These are phyloP conservation scores for Mylabris sibirica DNA, from an alignment of 2,888 invertebrate genomes.

Conservation along the genomic window DNA sequence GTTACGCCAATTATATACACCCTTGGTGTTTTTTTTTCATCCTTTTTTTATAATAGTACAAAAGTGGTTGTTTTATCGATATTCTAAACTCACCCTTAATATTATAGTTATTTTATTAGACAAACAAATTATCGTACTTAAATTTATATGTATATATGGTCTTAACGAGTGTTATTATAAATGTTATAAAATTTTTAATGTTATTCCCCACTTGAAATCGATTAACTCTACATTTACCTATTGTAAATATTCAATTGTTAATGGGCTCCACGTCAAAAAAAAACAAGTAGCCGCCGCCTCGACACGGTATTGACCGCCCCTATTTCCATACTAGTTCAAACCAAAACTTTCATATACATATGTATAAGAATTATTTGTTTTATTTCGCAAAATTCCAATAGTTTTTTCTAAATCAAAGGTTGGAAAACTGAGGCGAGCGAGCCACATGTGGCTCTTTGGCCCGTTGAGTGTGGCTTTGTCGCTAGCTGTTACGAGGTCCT, in stretches of 20 bases:
- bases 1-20: not conserved
- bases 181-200: not conserved
- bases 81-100: not conserved
- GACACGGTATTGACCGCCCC: constrained; percentile 23
- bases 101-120: not conserved
- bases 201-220: constrained; percentile 18
- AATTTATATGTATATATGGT: not conserved
- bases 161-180: not conserved
- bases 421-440: too few relatives aligned
- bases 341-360: not conserved
- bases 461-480: too few relatives aligned
- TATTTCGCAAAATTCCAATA: constrained; percentile 3
- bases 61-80: not conserved
- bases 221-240: constrained; percentile 19
- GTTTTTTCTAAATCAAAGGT: too few relatives aligned
- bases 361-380: not conserved
- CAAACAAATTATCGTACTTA: constrained; percentile 2
- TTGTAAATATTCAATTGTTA: constrained; percentile 9
- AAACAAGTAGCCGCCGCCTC: not conserved
- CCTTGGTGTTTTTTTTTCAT: not conserved
- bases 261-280: not conserved
- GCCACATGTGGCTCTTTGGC: too few relatives aligned
- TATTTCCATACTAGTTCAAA: constrained; percentile 23
- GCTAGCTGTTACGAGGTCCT: too few relatives aligned
- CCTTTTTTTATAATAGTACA: not conserved